These are phyloP conservation scores for Amiota mariae DNA, from an alignment of 2,888 invertebrate species.

Conservation along the genomic window DNA sequence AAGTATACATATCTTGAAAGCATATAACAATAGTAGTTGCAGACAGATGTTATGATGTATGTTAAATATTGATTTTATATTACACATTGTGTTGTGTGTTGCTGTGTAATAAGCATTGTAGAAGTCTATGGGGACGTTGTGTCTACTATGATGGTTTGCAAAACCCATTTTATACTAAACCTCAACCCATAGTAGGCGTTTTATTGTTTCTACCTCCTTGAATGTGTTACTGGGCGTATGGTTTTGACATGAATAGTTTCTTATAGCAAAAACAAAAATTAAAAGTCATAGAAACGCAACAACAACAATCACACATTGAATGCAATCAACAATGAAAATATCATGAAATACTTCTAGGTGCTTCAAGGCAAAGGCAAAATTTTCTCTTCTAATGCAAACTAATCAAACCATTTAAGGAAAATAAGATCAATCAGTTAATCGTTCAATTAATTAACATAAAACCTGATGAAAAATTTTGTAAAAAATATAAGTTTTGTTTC, in stretches of 20 bases:
- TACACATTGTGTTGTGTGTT: not conserved
- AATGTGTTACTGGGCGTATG: constrained; percentile 26
- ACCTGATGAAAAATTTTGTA: too few species aligned
- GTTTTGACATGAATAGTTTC: constrained; percentile 54
- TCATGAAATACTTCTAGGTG: too few species aligned
- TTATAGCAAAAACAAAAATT: not conserved
- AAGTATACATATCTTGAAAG: too few species aligned
- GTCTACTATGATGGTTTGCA: too few species aligned
- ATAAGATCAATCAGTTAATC: too few species aligned
- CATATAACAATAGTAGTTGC: not conserved
- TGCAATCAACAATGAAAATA: not conserved
- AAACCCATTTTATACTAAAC: constrained; percentile 5
- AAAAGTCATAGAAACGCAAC: constrained; percentile 62
- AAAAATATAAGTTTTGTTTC: too few species aligned
- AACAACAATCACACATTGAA: constrained; percentile 32
- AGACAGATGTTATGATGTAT: constrained; percentile 23
- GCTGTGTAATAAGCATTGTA: not conserved
- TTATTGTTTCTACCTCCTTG: constrained; percentile 35
- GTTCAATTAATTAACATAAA: too few species aligned
- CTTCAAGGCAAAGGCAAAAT: too few species aligned
- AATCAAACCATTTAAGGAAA: too few species aligned
- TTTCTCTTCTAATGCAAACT: too few species aligned
- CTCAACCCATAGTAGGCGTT: constrained; percentile 19
- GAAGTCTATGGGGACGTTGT: not conserved
- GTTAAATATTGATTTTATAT: constrained; percentile 59